Evolutionary conservation across 2,888 invertebrate genomes (phyloP).

Genomic region (Cabera pusaria): DNA sequence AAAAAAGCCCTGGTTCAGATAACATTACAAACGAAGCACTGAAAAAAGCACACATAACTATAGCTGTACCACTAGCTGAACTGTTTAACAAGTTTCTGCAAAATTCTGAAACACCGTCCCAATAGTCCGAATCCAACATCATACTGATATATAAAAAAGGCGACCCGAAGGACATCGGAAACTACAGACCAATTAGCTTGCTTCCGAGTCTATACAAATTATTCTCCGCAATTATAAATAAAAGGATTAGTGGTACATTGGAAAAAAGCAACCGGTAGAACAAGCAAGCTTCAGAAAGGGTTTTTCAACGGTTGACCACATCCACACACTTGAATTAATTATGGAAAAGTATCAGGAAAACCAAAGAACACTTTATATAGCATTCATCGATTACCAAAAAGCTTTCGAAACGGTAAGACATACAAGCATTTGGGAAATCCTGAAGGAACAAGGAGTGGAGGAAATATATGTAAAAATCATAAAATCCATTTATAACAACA

Average conservation of each 20-base stretch:
- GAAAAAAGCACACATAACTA: conserved; percentile 1
- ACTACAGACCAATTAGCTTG: too few relatives aligned
- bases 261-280: conserved; percentile 21
- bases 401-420: conserved; percentile 16
- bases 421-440: conserved; percentile 10
- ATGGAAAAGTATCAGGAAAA: conserved; percentile 26
- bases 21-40: conserved; percentile 1
- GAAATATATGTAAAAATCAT: too few relatives aligned
- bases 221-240: neutral
- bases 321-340: conserved; percentile 20
- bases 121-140: too few relatives aligned
- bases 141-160: too few relatives aligned
- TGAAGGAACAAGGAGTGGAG: too few relatives aligned
- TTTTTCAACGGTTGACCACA: conserved; percentile 23
- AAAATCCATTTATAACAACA: too few relatives aligned
- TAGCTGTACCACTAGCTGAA: neutral
- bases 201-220: conserved; percentile 1
- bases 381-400: conserved; percentile 18
- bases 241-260: neutral
- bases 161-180: too few relatives aligned
- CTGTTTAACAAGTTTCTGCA: neutral
- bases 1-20: too few relatives aligned
- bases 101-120: neutral
- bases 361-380: conserved; percentile 15
- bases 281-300: conserved; percentile 31